Conservation (phyloP, 1,140 invertebrate species). For the Pteromalus puparum region DNA sequence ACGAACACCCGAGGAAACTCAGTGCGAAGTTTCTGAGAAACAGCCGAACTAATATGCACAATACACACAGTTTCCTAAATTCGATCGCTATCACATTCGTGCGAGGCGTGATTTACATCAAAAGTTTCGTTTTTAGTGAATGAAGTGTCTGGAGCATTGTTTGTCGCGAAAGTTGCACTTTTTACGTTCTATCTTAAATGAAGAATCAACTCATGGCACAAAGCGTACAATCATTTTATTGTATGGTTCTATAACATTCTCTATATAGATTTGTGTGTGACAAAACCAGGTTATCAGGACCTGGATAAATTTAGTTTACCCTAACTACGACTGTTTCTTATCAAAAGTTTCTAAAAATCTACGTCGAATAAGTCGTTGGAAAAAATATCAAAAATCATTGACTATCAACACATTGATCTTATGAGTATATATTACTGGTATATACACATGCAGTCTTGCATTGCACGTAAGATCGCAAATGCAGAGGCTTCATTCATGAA, state of each 20-base stretch:
- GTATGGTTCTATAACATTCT: no score
- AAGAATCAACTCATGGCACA: background rate
- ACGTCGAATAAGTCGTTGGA: no score
- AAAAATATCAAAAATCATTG: no score
- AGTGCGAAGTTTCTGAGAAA: conserved; percentile 4
- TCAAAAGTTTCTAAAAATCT: no score
- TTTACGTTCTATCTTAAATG: background rate
- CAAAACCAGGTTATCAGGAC: no score
- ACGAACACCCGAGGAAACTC: background rate
- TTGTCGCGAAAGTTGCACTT: background rate
- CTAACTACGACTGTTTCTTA: no score
- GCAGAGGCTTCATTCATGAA: conserved; percentile 32
- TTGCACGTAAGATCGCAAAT: background rate
- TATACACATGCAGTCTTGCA: no score
- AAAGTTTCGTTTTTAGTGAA: background rate
- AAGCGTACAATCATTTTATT: no score
- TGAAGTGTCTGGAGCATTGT: background rate
- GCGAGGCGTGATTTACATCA: background rate
- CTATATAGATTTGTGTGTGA: no score
- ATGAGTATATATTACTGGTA: no score
- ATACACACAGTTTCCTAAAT: background rate
- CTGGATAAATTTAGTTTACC: no score
- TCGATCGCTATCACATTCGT: background rate
- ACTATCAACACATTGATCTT: no score
- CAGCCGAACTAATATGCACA: background rate